Evolutionary conservation across 1,140 invertebrate genomes (phyloP).

Genomic region (Drosophila bifasciata): DNA sequence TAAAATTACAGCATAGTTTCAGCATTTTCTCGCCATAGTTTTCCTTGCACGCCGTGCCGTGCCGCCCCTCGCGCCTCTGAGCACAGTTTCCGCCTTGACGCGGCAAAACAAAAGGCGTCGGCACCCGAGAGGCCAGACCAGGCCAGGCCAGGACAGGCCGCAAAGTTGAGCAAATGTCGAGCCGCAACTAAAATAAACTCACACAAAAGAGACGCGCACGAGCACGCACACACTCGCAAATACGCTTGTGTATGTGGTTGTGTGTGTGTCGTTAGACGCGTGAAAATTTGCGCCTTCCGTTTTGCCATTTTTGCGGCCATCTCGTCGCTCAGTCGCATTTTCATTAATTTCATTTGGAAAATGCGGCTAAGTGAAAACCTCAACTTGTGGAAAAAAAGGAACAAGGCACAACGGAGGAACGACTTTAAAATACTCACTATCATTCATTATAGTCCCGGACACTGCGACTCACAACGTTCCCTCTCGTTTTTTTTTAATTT

Average conservation of each 20-base stretch:
- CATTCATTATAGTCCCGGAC: too few relatives aligned
- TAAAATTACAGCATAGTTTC: slow-evolving; percentile 63
- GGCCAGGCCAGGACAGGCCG: slow-evolving; percentile 25
- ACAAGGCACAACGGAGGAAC: slow-evolving; percentile 1
- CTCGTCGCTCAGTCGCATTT: slow-evolving; percentile 39
- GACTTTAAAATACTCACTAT: background rate
- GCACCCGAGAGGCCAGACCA: slow-evolving; percentile 14
- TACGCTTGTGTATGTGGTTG: background rate
- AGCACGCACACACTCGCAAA: background rate
- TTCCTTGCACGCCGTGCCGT: slow-evolving; percentile 2
- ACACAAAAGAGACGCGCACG: slow-evolving; percentile 4
- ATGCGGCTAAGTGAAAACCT: slow-evolving; percentile 35
- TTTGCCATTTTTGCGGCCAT: slow-evolving; percentile 38
- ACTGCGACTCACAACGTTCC: too few relatives aligned
- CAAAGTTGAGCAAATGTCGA: slow-evolving; percentile 51
- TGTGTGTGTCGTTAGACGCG: slow-evolving; percentile 27
- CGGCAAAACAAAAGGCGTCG: slow-evolving; percentile 50
- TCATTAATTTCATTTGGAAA: slow-evolving; percentile 71
- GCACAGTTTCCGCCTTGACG: slow-evolving; percentile 46
- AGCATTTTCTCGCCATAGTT: background rate
- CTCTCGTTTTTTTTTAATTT: too few relatives aligned
- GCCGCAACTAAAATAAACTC: slow-evolving; percentile 47
- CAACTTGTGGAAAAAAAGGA: background rate
- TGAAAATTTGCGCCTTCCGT: slow-evolving; percentile 53
- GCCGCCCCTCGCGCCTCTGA: too few relatives aligned